Percentiles rank a stretch among this genome's conserved stretches.
Evolutionary conservation across 2,113 vertebrate genomes (phyloP).

Genomic region (Symphodus melops): DNA sequence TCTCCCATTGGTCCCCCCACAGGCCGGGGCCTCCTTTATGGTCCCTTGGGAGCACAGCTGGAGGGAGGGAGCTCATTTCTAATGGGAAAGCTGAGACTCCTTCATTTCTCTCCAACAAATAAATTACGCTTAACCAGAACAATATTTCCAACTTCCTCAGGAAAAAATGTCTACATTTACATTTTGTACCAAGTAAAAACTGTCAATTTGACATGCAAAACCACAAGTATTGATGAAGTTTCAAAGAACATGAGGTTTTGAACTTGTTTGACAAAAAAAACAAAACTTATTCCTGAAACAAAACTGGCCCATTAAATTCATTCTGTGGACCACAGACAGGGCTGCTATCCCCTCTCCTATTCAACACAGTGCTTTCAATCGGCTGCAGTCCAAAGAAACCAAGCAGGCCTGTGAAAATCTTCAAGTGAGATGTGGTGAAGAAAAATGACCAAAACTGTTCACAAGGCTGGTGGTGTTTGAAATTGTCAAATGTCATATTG

Average conservation of each 20-base stretch:
- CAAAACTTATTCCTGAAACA: conserved; percentile 33
- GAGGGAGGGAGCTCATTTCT: conserved; percentile 68
- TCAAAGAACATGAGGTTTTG: conserved; percentile 28
- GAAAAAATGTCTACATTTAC: neutral
- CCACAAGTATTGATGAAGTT: neutral
- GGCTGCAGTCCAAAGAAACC: conserved; percentile 55
- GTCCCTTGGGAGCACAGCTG: conserved; percentile 76
- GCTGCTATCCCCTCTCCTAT: conserved; percentile 46
- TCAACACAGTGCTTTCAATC: conserved; percentile 41
- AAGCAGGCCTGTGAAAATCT: conserved; percentile 32
- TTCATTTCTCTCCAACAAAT: conserved; percentile 54
- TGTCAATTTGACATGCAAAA: neutral
- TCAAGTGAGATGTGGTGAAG: conserved; percentile 36
- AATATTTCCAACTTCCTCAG: conserved; percentile 12
- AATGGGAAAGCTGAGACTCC: conserved; percentile 67
- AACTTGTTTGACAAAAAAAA: conserved; percentile 11
- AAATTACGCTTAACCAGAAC: conserved; percentile 40
- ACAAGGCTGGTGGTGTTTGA: conserved; percentile 27
- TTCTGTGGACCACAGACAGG: conserved; percentile 36
- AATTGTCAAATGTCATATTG: neutral
- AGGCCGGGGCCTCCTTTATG: conserved; percentile 65
- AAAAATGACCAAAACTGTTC: conserved; percentile 36
- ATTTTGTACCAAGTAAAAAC: neutral
- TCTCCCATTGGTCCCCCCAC: conserved; percentile 59
- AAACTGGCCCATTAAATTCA: conserved; percentile 11